Conservation (phyloP, 1,140 invertebrate genomes). For the Pinna nobilis region DNA sequence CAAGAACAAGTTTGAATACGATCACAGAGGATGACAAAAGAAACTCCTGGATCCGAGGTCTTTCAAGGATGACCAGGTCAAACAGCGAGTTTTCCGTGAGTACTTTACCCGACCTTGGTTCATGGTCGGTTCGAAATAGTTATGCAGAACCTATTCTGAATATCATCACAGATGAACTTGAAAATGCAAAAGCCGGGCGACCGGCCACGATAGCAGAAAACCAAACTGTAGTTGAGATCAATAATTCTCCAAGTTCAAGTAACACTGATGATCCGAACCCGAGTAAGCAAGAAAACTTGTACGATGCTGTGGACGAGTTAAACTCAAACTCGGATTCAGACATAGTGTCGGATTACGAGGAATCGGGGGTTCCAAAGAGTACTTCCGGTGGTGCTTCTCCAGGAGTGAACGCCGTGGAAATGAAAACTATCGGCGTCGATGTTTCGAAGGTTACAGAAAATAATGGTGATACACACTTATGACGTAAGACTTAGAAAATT, state of each 20-base stretch:
- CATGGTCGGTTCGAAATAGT: constrained; percentile 35
- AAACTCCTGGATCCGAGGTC: constrained; percentile 46
- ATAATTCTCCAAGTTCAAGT: constrained; percentile 5
- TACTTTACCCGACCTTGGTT: constrained; percentile 37
- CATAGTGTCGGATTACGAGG: no score
- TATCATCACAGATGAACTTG: constrained; percentile 49
- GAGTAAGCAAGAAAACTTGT: constrained; percentile 23
- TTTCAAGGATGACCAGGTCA: constrained; percentile 40
- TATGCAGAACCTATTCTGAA: constrained; percentile 51
- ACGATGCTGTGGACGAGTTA: constrained; percentile 36
- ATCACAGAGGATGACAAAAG: constrained; percentile 60
- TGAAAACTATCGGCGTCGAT: no score
- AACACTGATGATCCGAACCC: background rate
- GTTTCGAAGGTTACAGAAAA: no score
- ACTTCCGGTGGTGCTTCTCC: no score
- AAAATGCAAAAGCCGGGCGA: constrained; percentile 11
- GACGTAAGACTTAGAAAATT: no score
- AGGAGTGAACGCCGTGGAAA: no score
- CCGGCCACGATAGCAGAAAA: background rate
- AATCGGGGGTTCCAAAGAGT: no score
- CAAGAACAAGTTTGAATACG: constrained; percentile 56
- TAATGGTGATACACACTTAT: no score
- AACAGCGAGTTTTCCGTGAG: constrained; percentile 40
- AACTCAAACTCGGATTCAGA: constrained; percentile 36
- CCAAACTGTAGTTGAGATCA: background rate